Conservation (phyloP, 2,113 vertebrate species). For the Gobio gobio region DNA sequence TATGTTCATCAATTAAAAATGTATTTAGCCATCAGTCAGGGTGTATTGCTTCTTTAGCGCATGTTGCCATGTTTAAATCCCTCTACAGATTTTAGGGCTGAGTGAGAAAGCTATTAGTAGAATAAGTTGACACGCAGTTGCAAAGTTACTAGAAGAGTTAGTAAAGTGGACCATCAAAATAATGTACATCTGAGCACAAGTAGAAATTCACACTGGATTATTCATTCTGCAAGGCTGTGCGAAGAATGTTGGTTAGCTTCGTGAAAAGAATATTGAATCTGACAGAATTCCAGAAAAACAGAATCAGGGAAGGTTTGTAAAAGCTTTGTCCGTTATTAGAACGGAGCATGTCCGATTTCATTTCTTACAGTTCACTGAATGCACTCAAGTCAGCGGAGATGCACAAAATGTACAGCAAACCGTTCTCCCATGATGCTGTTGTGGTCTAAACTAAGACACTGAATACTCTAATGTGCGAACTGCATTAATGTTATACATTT, state of each 20-base stretch:
- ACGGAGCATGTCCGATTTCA: conserved; percentile 18
- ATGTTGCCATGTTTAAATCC: too few species aligned
- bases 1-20: too few species aligned
- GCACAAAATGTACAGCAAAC: neutral
- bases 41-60: too few species aligned
- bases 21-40: too few species aligned
- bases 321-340: conserved; percentile 45
- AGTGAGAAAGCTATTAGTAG: too few species aligned
- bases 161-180: too few species aligned
- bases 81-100: too few species aligned
- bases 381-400: neutral
- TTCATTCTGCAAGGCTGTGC: neutral
- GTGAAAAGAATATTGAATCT: conserved; percentile 42
- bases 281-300: conserved; percentile 33
- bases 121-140: too few species aligned
- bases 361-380: conserved; percentile 26
- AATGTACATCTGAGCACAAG: neutral
- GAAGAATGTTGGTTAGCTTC: conserved; percentile 8
- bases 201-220: conserved; percentile 7
- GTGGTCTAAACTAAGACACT: neutral
- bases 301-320: conserved; percentile 33
- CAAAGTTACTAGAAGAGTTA: too few species aligned
- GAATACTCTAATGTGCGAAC: neutral
- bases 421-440: neutral
- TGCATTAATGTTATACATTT: neutral